Conservation (phyloP, 2,113 vertebrate genomes). For the Varanus komodoensis region DNA sequence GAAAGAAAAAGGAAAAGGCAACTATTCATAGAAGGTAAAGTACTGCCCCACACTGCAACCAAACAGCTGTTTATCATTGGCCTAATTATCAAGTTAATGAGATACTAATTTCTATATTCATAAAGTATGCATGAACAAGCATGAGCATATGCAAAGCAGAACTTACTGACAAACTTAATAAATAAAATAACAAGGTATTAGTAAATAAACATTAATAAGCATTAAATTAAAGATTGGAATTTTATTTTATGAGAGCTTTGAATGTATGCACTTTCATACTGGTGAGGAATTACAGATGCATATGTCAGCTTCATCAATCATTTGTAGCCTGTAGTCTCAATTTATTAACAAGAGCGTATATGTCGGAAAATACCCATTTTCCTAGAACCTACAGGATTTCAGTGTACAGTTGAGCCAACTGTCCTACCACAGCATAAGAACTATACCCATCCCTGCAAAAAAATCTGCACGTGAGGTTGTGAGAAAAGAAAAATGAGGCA, state of each 20-base stretch:
- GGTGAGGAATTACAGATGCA: slow-evolving; percentile 12
- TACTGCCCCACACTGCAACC: slow-evolving; percentile 78
- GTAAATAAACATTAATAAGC: slow-evolving; percentile 82
- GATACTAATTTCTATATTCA: slow-evolving; percentile 92
- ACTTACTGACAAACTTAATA: slow-evolving; percentile 86
- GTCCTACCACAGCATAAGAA: not conserved
- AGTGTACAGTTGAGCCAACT: slow-evolving; percentile 24
- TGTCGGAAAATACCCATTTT: slow-evolving; percentile 8
- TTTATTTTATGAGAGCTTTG: slow-evolving; percentile 35
- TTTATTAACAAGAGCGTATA: slow-evolving; percentile 38
- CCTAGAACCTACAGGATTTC: slow-evolving; percentile 23
- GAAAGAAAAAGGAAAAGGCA: slow-evolving; percentile 52
- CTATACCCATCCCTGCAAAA: not conserved
- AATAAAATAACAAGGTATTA: slow-evolving; percentile 84
- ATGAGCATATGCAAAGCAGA: slow-evolving; percentile 82
- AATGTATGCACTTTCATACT: slow-evolving; percentile 19
- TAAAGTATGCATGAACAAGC: slow-evolving; percentile 87
- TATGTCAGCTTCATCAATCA: slow-evolving; percentile 27
- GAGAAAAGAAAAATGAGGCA: not conserved
- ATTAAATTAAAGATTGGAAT: slow-evolving; percentile 58
- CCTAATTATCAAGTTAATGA: slow-evolving; percentile 95
- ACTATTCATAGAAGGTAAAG: slow-evolving; percentile 75
- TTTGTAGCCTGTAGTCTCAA: slow-evolving; percentile 37
- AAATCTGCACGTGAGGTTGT: not conserved
- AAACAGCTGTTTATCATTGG: slow-evolving; percentile 91